Percentiles rank a stretch among this genome's conserved stretches.
These are phyloP conservation scores for Heteromormyrus szaboi DNA, from an alignment of 2,797 vertebrate genomes.

Conservation along the genomic window DNA sequence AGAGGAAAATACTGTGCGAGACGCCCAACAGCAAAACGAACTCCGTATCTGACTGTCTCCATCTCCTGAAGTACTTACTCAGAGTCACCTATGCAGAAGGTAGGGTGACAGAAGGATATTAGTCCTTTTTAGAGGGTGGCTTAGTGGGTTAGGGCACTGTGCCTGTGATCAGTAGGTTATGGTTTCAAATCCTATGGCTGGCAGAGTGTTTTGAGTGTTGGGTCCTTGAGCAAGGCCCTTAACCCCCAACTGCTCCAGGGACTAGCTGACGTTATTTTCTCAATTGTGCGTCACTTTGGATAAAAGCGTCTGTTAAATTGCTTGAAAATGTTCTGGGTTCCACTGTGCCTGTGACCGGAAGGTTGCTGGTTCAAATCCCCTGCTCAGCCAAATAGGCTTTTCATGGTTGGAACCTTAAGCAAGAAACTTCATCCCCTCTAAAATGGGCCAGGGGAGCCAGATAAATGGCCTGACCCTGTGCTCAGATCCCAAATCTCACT, in stretches of 20 bases:
- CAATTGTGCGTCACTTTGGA: background rate
- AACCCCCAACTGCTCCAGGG: background rate
- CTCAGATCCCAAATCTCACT: background rate
- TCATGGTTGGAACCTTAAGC: background rate
- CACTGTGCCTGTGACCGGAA: background rate
- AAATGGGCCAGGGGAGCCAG: background rate
- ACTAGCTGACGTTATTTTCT: background rate
- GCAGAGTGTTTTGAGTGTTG: background rate
- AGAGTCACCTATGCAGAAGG: background rate
- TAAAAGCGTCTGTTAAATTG: background rate
- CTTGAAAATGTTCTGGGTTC: background rate
- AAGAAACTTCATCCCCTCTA: background rate
- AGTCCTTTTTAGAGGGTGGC: background rate
- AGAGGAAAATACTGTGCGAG: background rate
- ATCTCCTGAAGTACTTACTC: background rate
- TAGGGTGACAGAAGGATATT: background rate
- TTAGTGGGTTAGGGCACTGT: background rate
- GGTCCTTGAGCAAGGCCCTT: background rate
- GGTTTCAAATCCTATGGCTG: background rate
- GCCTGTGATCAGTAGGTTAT: background rate
- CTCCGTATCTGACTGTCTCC: background rate
- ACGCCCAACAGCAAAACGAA: background rate
- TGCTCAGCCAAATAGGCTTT: background rate
- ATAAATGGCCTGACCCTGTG: background rate
- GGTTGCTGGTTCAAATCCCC: background rate